Evolutionary conservation across 2,888 invertebrate species (phyloP), one percentile per base, ranked within the genome.

Genomic region (Dicranocentrus wangi): DNA sequence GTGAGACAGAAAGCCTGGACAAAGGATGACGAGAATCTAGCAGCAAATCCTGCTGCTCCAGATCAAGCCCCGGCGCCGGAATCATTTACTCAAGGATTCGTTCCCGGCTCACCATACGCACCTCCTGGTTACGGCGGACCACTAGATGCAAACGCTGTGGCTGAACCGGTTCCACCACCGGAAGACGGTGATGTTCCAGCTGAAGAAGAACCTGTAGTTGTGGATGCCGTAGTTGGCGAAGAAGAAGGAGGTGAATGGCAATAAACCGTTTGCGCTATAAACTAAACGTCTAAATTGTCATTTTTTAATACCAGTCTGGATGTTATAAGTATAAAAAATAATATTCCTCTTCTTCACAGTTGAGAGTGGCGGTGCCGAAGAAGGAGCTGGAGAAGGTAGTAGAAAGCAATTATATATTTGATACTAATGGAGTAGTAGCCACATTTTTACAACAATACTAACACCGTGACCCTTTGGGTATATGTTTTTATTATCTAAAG

Each of bases 81-180:
- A 25, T 58, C 58, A 42, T 80, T 76, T 25, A 60, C 65, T 0
- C 79, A 82, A 51, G 84, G 84, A 53, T 82, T 82, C 39, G 60
- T 75, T 23, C 82, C 84, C 0, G 66, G 55, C 5, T 39, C 78
- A 28, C 77, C 84, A 0, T 79, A 77, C 39, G 82, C 66, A 43
- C 73, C 84, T 21, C 81, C 82, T 2, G 84, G 84, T 10, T 84
- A 63, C 63, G 84, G 84, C 43, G 84, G 84, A 47, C 84, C 84
- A 21, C 19, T 84, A 7, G 55, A 66, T 21, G 60, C 21, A 3
- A 63, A 63, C 13, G 69, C 51, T 39, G 65, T 53, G 7, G 68
- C 58, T 17, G 39, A 51, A 55, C 5, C 15, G 21, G 53, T 27
- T 17, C 47, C 8, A 23, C 39, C 39, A 5, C 8, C 42, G 0